Evolutionary conservation across 2,888 invertebrate species (phyloP), one percentile per base, ranked within the genome.

Genomic region (Stenoptilia bipunctidactyla): DNA sequence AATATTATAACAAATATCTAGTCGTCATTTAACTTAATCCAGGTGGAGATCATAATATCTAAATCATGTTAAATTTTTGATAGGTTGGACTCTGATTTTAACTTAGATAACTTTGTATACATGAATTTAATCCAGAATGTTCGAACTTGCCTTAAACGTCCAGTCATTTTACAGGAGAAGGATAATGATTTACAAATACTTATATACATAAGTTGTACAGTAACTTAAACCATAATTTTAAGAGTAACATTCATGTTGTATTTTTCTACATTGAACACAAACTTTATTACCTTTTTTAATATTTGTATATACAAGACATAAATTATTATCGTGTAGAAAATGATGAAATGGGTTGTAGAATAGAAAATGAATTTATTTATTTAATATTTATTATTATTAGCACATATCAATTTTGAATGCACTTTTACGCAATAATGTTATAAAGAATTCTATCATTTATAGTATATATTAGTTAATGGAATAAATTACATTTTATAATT

Each of bases 191-290:
- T 20, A 20, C 20, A 20, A n/a, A n/a, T 8, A 37, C 8, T 9
- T 67, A 67, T 61, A 59, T 65, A 65, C 57, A 56, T 72, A 72
- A 75, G 77, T 72, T 77, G 74, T 77, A 77, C 68, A 75, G 73
- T 67, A 66, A 2, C 10, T 15, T 61, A 51, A 50, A 52, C n/a
- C 53, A 51, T 65, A 56, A 55, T 58, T 52, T n/a, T 73, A 73
- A 73, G 73, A 62, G 58, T 72, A 73, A 69, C 30, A 12, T 53
- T 54, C 48, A 49, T 52, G 46, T 49, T 51, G 49, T 41, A 9
- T 49, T 48, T 38, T 42, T 43, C 40, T 44, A 41, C 41, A 42
- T 40, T 45, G 36, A 20, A 3, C 35, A 34, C 36, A 33, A 33
- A 20, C 35, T 30, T 36, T 39, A 40, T 30, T 3, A 30, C 15